These are phyloP conservation scores for Microtus californicus DNA, from an alignment of 2,797 vertebrate species.

Conservation along the genomic window DNA sequence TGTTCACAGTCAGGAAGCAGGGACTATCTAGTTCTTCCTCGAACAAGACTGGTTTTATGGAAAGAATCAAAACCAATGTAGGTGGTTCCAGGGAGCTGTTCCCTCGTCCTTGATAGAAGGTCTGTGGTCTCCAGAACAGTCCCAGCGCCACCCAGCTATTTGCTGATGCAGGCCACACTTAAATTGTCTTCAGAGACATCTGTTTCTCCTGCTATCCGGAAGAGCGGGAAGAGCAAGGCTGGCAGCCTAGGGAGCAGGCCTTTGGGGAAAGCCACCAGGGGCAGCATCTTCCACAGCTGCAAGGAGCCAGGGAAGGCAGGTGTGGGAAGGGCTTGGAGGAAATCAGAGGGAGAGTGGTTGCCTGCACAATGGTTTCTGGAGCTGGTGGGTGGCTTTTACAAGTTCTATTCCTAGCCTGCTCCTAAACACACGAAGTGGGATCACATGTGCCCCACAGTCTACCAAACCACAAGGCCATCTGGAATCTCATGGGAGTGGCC, in stretches of 20 bases:
- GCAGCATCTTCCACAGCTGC: not conserved
- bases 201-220: not conserved
- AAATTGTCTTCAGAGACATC: constrained; percentile 28
- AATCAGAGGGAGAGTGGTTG: not conserved
- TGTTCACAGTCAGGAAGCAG: not conserved
- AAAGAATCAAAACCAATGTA: not conserved
- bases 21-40: not conserved
- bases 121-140: not conserved
- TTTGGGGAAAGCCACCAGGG: not conserved
- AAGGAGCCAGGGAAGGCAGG: not conserved
- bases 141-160: not conserved
- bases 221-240: not conserved
- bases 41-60: not conserved
- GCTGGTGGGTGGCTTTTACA: constrained; percentile 23
- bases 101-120: not conserved
- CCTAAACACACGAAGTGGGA: not conserved
- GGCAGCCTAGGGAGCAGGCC: no score
- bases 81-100: not conserved
- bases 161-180: constrained; percentile 35
- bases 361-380: not conserved
- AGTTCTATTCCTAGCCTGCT: constrained; percentile 13
- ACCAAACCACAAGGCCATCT: constrained; percentile 72
- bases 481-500: constrained; percentile 36
- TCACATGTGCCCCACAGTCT: constrained; percentile 1
- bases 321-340: not conserved